Conservation (phyloP, 2,888 invertebrate genomes). For the Anticlea derivata region DNA sequence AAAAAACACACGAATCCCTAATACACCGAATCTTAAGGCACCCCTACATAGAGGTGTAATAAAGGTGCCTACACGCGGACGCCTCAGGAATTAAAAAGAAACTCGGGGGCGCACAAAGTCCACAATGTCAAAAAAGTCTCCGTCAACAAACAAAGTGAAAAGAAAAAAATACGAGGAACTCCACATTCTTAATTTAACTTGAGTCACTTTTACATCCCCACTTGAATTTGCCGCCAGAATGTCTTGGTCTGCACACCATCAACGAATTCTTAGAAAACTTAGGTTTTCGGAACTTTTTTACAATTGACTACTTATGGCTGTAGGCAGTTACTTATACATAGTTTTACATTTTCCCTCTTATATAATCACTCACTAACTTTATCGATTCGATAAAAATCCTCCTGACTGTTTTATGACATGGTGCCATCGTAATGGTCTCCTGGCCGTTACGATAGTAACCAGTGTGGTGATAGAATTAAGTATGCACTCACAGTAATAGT, state of each 20-base stretch:
- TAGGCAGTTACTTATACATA: too few relatives aligned
- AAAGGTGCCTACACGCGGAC: conserved; percentile 70
- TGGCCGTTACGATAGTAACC: too few relatives aligned
- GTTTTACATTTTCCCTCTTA: too few relatives aligned
- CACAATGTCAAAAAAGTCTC: conserved; percentile 82
- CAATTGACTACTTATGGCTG: too few relatives aligned
- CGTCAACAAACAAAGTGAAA: conserved; percentile 79
- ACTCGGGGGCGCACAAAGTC: conserved; percentile 64
- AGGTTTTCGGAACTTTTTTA: neutral
- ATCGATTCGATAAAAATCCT: too few relatives aligned
- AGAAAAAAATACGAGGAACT: conserved; percentile 70
- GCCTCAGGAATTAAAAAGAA: conserved; percentile 76
- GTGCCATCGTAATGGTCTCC: too few relatives aligned
- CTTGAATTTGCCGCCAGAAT: conserved; percentile 54
- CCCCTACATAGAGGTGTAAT: conserved; percentile 57
- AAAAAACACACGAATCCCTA: conserved; percentile 78
- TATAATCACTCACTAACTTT: too few relatives aligned
- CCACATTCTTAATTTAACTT: conserved; percentile 84
- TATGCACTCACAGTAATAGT: too few relatives aligned
- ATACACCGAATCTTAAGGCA: conserved; percentile 59
- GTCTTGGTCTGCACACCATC: conserved; percentile 33
- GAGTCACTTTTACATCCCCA: conserved; percentile 81
- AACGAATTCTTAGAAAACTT: neutral
- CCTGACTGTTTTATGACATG: too few relatives aligned
- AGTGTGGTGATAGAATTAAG: too few relatives aligned